phyloP scores from a whole-genome alignment of 2,888 invertebrate species.

The Dryobota labecula region DNA sequence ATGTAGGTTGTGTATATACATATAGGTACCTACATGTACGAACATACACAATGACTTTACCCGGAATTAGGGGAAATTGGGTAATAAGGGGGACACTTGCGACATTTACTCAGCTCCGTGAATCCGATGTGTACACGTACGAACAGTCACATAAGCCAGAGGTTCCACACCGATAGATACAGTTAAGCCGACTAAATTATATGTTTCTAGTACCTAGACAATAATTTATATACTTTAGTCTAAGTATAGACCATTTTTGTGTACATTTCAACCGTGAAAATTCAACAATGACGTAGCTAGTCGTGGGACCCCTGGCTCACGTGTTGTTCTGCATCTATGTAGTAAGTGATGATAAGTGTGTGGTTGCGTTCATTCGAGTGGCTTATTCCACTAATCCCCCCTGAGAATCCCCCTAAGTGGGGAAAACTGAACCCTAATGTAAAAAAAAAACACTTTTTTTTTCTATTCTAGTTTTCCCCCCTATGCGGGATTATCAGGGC shows the following conservation, averaged over 20 bases:
- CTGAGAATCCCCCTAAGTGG: too few species aligned
- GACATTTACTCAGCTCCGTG: conserved; percentile 16
- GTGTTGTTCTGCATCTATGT: neutral
- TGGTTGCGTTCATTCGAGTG: neutral
- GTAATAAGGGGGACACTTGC: conserved; percentile 17
- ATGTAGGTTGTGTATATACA: neutral
- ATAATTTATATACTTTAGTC: neutral
- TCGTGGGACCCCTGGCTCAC: neutral
- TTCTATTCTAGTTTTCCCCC: too few species aligned
- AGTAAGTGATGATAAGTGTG: neutral
- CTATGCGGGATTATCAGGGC: too few species aligned
- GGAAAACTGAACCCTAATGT: too few species aligned
- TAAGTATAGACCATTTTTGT: neutral
- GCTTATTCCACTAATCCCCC: too few species aligned
- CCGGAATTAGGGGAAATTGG: conserved; percentile 21
- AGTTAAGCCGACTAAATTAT: neutral
- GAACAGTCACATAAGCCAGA: neutral
- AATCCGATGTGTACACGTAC: neutral
- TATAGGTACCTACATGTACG: neutral
- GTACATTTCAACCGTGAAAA: neutral
- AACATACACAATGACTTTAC: conserved; percentile 15
- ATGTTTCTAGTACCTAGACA: neutral
- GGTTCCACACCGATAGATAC: neutral
- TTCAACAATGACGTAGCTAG: neutral
- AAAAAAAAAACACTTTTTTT: too few species aligned